Percentiles rank a stretch among this genome's conserved stretches.
These are phyloP conservation scores for Scaptomyza parva DNA, from an alignment of 2,888 invertebrate species.

Conservation along the genomic window DNA sequence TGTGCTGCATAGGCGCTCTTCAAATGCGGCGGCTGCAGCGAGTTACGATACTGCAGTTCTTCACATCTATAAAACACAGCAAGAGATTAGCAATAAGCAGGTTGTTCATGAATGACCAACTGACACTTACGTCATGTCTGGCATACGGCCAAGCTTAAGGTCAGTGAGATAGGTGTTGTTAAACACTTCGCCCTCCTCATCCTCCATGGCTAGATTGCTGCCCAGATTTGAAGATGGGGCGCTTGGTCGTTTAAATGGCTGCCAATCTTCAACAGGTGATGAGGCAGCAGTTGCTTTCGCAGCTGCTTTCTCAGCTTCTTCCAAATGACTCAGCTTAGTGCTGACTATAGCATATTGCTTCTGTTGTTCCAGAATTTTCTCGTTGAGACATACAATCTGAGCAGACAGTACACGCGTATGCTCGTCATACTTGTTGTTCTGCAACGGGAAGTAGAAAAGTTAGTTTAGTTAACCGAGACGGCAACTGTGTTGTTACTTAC, in stretches of 20 bases:
- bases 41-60: conserved; percentile 92
- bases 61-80: conserved; percentile 85
- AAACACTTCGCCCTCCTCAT: conserved; percentile 94
- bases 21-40: conserved; percentile 92
- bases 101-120: not conserved
- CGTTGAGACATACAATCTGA: conserved; percentile 83
- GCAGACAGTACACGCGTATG: conserved; percentile 81
- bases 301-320: conserved; percentile 38
- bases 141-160: conserved; percentile 87
- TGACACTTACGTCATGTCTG: conserved; percentile 73
- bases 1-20: conserved; percentile 94
- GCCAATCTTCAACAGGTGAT: conserved; percentile 30
- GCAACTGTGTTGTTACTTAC: conserved; percentile 54
- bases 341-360: conserved; percentile 82
- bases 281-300: not conserved
- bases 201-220: conserved; percentile 89
- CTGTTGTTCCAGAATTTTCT: conserved; percentile 81
- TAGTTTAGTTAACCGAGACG: not conserved
- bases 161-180: conserved; percentile 91
- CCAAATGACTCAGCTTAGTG: conserved; percentile 80
- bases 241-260: conserved; percentile 69
- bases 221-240: conserved; percentile 66
- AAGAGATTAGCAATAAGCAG: conserved; percentile 63
- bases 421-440: conserved; percentile 82
- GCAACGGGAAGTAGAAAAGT: not conserved